Percentiles rank a stretch among this genome's conserved stretches.
These are phyloP conservation scores for Alcedo quadribrachys DNA, from an alignment of 2,797 vertebrate genomes.

Conservation along the genomic window DNA sequence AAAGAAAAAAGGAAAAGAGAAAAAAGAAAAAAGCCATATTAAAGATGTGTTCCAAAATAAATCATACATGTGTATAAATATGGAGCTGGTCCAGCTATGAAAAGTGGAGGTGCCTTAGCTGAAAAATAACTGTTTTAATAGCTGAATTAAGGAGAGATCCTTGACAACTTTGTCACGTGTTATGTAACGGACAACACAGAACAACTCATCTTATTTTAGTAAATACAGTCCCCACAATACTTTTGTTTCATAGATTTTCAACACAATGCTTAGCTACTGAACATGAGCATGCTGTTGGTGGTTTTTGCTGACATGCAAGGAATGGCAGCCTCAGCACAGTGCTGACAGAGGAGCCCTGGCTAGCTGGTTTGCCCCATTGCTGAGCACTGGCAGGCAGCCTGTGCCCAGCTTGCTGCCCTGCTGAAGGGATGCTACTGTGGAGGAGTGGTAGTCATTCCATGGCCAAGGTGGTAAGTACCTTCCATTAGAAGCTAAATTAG, in stretches of 20 bases:
- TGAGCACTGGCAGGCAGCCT: not conserved
- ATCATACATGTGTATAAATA: not conserved
- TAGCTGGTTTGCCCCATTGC: not conserved
- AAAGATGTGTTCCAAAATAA: not conserved
- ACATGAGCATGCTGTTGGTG: fast-evolving
- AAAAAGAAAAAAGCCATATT: not conserved
- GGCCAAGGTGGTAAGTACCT: slow-evolving; percentile 22
- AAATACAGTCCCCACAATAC: not conserved
- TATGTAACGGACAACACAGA: not conserved
- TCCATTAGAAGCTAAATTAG: slow-evolving; percentile 59
- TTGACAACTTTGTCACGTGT: not conserved
- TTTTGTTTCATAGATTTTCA: not conserved
- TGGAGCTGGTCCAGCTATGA: not conserved
- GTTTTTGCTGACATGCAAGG: not conserved
- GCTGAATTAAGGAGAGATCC: not conserved
- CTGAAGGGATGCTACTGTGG: not conserved
- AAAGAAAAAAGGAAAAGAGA: too few species aligned
- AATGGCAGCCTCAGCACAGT: not conserved
- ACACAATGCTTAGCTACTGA: not conserved
- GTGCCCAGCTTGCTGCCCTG: not conserved
- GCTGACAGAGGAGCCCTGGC: not conserved
- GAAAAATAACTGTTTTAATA: not conserved
- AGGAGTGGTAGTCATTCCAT: not conserved
- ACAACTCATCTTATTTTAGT: not conserved
- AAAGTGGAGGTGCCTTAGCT: not conserved